Conservation (phyloP, 2,797 vertebrate genomes). For the Jordanella pulchra region DNA sequence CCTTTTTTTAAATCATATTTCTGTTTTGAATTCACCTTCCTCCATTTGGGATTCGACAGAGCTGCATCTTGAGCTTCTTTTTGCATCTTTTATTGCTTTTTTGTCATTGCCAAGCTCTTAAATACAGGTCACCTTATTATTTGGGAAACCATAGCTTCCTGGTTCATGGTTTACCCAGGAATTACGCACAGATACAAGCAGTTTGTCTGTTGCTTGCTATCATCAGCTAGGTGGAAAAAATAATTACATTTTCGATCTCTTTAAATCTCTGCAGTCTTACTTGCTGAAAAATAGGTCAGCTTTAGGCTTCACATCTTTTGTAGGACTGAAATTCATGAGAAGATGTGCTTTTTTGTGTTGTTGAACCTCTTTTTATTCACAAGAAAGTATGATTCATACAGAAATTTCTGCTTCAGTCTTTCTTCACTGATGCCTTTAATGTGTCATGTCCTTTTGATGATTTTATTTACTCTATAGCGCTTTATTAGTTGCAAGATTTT, state of each 20-base stretch:
- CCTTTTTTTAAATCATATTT: too few relatives aligned
- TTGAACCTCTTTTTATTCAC: conserved; percentile 38
- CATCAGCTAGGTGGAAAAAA: conserved; percentile 17
- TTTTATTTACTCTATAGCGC: conserved; percentile 5
- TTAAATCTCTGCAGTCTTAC: conserved; percentile 14
- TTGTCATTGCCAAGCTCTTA: conserved; percentile 16
- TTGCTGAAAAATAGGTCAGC: conserved; percentile 64
- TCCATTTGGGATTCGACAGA: conserved; percentile 10
- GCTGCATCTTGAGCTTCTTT: conserved; percentile 11
- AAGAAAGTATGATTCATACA: conserved; percentile 27
- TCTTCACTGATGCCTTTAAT: conserved; percentile 1
- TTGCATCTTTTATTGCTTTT: conserved; percentile 13
- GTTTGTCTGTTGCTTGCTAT: conserved; percentile 19
- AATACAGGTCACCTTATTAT: conserved; percentile 43
- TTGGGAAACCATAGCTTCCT: conserved; percentile 26
- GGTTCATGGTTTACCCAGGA: conserved; percentile 30
- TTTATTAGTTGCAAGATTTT: background rate
- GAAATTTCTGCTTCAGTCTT: conserved; percentile 14
- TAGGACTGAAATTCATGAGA: conserved; percentile 32
- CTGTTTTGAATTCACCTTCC: too few relatives aligned
- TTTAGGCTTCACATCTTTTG: conserved; percentile 40
- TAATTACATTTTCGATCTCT: conserved; percentile 51
- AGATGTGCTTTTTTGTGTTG: conserved; percentile 24
- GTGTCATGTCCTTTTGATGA: conserved; percentile 2
- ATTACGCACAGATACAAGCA: conserved; percentile 12